These are phyloP conservation scores for Altica lythri DNA, from an alignment of 2,888 invertebrate species.

Conservation along the genomic window DNA sequence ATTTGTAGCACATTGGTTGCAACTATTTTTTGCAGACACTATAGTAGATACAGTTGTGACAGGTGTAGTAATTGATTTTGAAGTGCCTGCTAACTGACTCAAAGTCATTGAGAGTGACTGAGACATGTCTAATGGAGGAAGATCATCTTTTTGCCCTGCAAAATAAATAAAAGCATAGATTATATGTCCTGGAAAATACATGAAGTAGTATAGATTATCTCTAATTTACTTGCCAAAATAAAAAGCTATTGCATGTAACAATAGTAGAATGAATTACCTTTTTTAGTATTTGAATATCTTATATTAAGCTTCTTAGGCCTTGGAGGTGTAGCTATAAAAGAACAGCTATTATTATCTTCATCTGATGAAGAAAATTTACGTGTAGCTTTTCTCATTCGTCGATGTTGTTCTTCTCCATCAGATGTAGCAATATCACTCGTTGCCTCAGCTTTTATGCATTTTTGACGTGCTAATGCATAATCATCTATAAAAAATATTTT, in stretches of 20 bases:
- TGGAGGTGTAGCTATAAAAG: neutral
- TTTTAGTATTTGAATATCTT: neutral
- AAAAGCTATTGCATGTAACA: conserved; percentile 5
- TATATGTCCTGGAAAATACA: conserved; percentile 2
- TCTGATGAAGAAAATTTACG: conserved; percentile 8
- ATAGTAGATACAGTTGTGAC: neutral
- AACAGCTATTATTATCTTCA: neutral
- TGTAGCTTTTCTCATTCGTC: neutral
- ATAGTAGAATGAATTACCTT: conserved; percentile 11
- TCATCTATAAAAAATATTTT: conserved; percentile 12
- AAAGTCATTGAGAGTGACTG: too few species aligned
- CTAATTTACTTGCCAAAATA: neutral
- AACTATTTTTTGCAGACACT: neutral
- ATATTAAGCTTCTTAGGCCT: conserved; percentile 1
- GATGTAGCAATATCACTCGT: conserved; percentile 13
- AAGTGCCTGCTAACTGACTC: neutral
- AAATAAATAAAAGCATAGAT: conserved; percentile 8
- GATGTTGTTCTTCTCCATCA: conserved; percentile 2
- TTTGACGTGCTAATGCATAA: conserved; percentile 11
- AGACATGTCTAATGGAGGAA: conserved; percentile 5
- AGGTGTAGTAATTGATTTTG: neutral
- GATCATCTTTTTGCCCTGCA: conserved; percentile 2
- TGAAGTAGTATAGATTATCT: conserved; percentile 10
- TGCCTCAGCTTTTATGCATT: conserved; percentile 13
- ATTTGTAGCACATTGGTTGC: neutral